Evolutionary conservation across 2,113 vertebrate genomes (phyloP), one percentile per base, ranked within the genome.

Genomic region (Ptychochromis oligacanthus): DNA sequence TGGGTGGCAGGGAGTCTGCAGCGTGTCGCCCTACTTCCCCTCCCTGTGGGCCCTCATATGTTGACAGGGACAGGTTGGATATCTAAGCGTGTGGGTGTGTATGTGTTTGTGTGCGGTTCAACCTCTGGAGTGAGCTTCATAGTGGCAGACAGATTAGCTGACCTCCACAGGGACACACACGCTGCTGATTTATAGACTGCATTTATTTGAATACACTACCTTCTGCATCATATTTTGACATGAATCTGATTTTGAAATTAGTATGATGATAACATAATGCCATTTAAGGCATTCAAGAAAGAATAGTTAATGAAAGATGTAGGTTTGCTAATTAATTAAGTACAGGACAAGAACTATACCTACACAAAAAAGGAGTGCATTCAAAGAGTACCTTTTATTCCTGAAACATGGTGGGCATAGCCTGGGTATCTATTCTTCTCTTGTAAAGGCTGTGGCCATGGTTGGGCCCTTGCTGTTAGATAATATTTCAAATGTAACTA

Each of bases 1-100:
- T 83, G 72, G 81, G 74, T 81, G 57, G 81, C 57, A 56, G 87
- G 81, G 77, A 86, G 86, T 80, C 85, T 62, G 49, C 34, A 74
- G 75, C 55, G 6, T 62, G 67, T 87, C 31, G 60, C 75, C 81
- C 58, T 76, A 85, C 81, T 91, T 92, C 84, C 86, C 43, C 60
- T 85, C 81, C 86, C 81, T 22, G 60, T 82, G 79, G 79, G 79
- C n/a, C n/a, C 22, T 56, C 85, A 88, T 55, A 67, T 59, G 64
- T 26, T 26, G 24, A 67, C 10, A 59, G 52, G 46, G 61, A 46
- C 28, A 2, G 17, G 79, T 38, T 70, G 60, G 28, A 34, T 43
- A 15, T 61, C 5, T 52, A 57, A 43, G 22, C 61, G 24, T 20
- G 49, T 55, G 24, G 56, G 54, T 60, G 34, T 80, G 52, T 82